Percentiles rank a stretch among this genome's conserved stretches.
phyloP scores from a whole-genome alignment of 2,888 invertebrate genomes.

The Argyresthia albistria region DNA sequence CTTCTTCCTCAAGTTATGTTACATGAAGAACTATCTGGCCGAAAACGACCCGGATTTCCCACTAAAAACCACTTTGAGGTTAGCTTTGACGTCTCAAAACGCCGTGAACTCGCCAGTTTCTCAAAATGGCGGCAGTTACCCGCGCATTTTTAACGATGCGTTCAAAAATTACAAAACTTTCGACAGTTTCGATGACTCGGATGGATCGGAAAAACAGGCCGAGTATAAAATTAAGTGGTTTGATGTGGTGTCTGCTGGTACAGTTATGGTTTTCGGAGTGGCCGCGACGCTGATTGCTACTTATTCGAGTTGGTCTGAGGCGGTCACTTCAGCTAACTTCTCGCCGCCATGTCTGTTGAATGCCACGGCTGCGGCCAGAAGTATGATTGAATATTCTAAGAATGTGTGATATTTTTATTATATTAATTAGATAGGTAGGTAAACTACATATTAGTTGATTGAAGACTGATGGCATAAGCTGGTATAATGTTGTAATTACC shows the following conservation, averaged over 20 bases:
- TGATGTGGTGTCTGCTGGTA: constrained; percentile 66
- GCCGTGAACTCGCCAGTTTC: neutral
- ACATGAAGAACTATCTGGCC: constrained; percentile 35
- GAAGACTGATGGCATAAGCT: too few relatives aligned
- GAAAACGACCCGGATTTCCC: constrained; percentile 4
- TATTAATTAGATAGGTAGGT: neutral
- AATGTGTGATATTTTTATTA: neutral
- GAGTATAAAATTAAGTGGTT: constrained; percentile 44
- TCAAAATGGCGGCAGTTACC: constrained; percentile 17
- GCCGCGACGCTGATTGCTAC: constrained; percentile 78
- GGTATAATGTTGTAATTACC: too few relatives aligned
- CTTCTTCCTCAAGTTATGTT: constrained; percentile 80
- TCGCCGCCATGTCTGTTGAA: constrained; percentile 83
- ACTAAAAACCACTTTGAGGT: neutral
- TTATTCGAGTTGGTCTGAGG: constrained; percentile 78
- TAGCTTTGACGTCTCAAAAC: constrained; percentile 9
- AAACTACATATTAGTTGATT: neutral
- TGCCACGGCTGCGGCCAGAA: constrained; percentile 58
- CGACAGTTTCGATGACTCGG: constrained; percentile 18
- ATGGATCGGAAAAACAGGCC: constrained; percentile 18
- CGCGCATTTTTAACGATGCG: constrained; percentile 27
- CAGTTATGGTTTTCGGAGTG: constrained; percentile 75
- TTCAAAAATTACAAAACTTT: constrained; percentile 44
- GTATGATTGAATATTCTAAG: constrained; percentile 25
- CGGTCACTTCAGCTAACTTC: constrained; percentile 75